Evolutionary conservation across 1,140 invertebrate genomes (phyloP), one percentile per base, ranked within the genome.

Genomic region (Thrips palmi): DNA sequence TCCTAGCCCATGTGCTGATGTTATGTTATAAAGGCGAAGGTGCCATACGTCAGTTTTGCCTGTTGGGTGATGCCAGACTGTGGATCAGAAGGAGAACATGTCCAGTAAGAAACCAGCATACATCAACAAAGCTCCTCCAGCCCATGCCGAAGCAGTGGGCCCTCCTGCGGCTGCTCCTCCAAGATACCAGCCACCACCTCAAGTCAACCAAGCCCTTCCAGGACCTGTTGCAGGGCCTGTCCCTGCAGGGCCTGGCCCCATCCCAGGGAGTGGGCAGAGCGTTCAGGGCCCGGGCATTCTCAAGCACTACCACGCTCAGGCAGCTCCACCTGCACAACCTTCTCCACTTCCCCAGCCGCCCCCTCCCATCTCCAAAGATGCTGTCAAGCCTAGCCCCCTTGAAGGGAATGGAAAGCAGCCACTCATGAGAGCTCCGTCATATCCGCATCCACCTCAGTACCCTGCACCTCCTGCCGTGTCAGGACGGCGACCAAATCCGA

Each of bases 171-270:
- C n/a, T n/a, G n/a, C n/a, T n/a, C n/a, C n/a, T n/a, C n/a, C n/a
- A n/a, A n/a, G 40, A 11, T 41, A 41, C 20, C 40, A 41, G 23
- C 33, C 40, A 7, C 40, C 40, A 18, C 40, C 40, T 3, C 40
- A 34, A 17, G 33, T 33, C 17, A 10, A 19, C 3, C 19, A 33
- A 18, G 1, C 39, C 20, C 10, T n/a, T 30, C 12, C 22, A 23
- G 21, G 17, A 17, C 11, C 8, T 5, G 23, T 22, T 30, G 27
- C 32, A 20, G 27, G 24, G 19, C 29, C 33, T 14, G 40, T 28
- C 10, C 18, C 31, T 20, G 31, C 24, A 10, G 40, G 40, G 10
- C 33, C n/a, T n/a, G n/a, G n/a, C n/a, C n/a, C n/a, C n/a, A n/a
- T n/a, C n/a, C n/a, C n/a, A n/a, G n/a, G n/a, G n/a, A n/a, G n/a